Base-by-base conservation (phyloP, 2,888 invertebrate species). In the Hyalella azteca region DNA sequence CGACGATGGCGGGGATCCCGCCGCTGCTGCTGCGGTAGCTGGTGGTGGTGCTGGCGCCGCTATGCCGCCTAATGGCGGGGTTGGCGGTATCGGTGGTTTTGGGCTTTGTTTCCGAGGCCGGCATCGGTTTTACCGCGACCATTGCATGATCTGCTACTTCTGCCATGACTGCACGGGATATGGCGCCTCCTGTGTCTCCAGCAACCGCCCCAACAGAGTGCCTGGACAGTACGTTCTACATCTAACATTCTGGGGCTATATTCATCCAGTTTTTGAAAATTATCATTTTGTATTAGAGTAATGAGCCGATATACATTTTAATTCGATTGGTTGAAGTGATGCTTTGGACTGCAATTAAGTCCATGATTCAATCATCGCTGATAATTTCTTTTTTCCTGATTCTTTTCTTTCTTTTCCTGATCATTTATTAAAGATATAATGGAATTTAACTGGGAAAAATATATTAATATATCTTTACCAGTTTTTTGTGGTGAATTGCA, bases 161-260 rank as follows among this genome's bases (percentile, higher is more conserved):
- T 98, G 98, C 87, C 91, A 93, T 11, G 95, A 97, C 87, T 98
- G 98, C 87, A 97, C 97, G 0, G 97, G 97, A 2, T 96, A 96
- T 88, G 94, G 95, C 76, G 92, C 92, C 85, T 92, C 92, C 76
- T 97, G 96, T 88, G 90, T 94, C 81, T 93, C 92, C 86, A 92
- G 93, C 79, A 91, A 92, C 86, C 89, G 93, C 85, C 92, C 93
- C 0, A 93, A 95, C 86, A 90, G 96, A 84, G 91, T 93, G 87
- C 93, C 94, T n/a, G 95, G 95, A 87, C 92, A 93, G 94, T 95
- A 88, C 92, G 94, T 92, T 79, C 15, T 2, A 36, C 45, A 11
- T n/a, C n/a, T n/a, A n/a, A n/a, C n/a, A n/a, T n/a, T n/a, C n/a
- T n/a, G n/a, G n/a, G n/a, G n/a, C n/a, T n/a, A n/a, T n/a, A n/a